Evolutionary conservation across 2,797 vertebrate species (phyloP), one percentile per base, ranked within the genome.

Genomic region (Hemitrygon akajei): DNA sequence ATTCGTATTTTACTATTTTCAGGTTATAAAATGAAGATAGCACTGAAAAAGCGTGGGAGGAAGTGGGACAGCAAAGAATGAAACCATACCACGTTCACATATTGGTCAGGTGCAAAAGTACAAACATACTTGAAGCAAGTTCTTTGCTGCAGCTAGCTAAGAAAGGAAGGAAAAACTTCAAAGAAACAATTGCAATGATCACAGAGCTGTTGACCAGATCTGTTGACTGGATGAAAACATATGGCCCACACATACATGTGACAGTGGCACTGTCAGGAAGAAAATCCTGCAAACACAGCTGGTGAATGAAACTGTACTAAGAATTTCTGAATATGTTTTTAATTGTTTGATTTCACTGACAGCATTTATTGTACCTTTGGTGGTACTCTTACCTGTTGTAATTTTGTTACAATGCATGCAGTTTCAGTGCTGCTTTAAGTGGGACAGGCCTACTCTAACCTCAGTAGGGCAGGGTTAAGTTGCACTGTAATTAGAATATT

Each of bases 81-180:
- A 87, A 66, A 14, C 84, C 30, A 34, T n/a, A 18, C 30, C 63
- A 60, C 20, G n/a, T 30, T 87, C 84, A n/a, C 56, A 60, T 25
- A 87, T 58, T 87, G 84, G 60, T 34, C 60, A 87, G 84, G 14
- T 66, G 30, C 76, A 79, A 60, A 60, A 87, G 58, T 87, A 87
- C 14, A 63, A 60, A 18, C 58, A n/a, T 56, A 56, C 84, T 87
- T n/a, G 60, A 87, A 87, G 58, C 58, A 63, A 87, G 60, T n/a
- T 34, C 58, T 34, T 9, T 16, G 58, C 58, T 87, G 58, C 84
- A 66, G 30, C 84, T 20, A 87, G 60, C 18, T 87, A 34, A 1
- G n/a, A 63, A 14, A 63, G 12, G 58, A 34, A 34, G 58, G 73
- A 56, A 30, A 10, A 66, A 63, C n/a, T 34, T n/a, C 18, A 87